A percentile compares a stretch with the other conserved stretches of the same genome.
phyloP scores from a whole-genome alignment of 2,113 vertebrate species.

The Phrynosoma blainvillii region DNA sequence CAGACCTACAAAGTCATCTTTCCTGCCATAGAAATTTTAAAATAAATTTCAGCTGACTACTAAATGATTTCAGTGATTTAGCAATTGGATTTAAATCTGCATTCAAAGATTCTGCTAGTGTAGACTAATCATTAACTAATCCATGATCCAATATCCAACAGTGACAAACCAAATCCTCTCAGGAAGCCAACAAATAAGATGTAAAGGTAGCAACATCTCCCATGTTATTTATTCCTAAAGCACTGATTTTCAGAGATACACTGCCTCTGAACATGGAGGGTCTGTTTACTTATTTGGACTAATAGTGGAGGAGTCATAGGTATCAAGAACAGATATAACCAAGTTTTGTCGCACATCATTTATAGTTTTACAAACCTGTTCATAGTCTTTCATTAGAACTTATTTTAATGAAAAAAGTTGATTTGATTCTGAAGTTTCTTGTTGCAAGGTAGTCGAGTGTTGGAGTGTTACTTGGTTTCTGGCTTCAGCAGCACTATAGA shows the following conservation, averaged over 20 bases:
- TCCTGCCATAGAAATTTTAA: background rate
- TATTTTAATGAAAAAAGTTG: background rate
- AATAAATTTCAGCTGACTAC: background rate
- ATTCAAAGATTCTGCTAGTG: background rate
- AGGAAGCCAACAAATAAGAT: background rate
- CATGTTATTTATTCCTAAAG: background rate
- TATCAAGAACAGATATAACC: too few species aligned
- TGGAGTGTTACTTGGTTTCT: background rate
- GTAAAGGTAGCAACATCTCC: background rate
- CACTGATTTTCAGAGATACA: too few species aligned
- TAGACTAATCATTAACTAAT: background rate
- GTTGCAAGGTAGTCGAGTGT: background rate
- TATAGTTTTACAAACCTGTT: background rate
- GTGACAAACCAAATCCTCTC: background rate
- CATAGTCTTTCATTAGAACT: background rate
- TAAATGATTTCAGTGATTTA: background rate
- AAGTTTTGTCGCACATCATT: background rate
- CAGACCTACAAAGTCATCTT: background rate
- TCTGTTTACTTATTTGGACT: too few species aligned
- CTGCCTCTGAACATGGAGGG: too few species aligned
- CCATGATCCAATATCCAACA: too few species aligned
- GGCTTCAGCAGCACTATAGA: background rate
- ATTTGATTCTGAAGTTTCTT: background rate
- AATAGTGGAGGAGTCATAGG: too few species aligned
- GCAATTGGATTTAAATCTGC: background rate